Conservation (phyloP, 2,888 invertebrate genomes). For the Actias luna region DNA sequence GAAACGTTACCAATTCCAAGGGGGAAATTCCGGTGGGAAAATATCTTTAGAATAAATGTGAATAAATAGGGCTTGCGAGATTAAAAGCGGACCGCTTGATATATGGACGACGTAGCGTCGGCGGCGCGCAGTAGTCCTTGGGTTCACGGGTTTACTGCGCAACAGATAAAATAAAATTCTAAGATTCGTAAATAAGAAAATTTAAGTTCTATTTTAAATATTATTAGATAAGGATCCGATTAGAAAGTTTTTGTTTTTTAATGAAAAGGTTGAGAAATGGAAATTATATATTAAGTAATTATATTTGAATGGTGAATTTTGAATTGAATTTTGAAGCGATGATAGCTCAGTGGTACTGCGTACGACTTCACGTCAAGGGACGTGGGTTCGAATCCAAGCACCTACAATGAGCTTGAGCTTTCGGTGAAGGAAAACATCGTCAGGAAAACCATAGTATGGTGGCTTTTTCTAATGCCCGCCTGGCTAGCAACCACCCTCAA, state of each 20-base stretch:
- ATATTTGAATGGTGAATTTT: too few relatives aligned
- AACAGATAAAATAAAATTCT: constrained; percentile 48
- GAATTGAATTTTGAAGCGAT: too few relatives aligned
- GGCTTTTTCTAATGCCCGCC: too few relatives aligned
- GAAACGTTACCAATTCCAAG: constrained; percentile 71
- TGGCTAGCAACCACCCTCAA: too few relatives aligned
- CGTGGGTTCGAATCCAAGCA: too few relatives aligned
- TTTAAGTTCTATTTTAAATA: background rate
- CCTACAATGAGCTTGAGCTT: too few relatives aligned
- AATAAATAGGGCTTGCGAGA: constrained; percentile 76
- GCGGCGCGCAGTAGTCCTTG: constrained; percentile 37
- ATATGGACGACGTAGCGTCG: constrained; percentile 56
- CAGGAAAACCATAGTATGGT: too few relatives aligned
- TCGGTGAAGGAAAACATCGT: too few relatives aligned
- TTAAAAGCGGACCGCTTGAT: constrained; percentile 71
- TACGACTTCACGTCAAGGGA: too few relatives aligned
- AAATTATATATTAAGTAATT: too few relatives aligned
- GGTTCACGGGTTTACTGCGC: constrained; percentile 41
- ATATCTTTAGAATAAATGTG: constrained; percentile 76
- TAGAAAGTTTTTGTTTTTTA: background rate
- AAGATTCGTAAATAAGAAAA: constrained; percentile 42
- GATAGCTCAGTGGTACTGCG: too few relatives aligned
- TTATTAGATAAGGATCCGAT: background rate
- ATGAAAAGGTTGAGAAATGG: background rate
- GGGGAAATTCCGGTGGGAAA: constrained; percentile 73